Evolutionary conservation across 1,140 invertebrate species (phyloP), one percentile per base, ranked within the genome.

Genomic region (Tachypleus tridentatus): DNA sequence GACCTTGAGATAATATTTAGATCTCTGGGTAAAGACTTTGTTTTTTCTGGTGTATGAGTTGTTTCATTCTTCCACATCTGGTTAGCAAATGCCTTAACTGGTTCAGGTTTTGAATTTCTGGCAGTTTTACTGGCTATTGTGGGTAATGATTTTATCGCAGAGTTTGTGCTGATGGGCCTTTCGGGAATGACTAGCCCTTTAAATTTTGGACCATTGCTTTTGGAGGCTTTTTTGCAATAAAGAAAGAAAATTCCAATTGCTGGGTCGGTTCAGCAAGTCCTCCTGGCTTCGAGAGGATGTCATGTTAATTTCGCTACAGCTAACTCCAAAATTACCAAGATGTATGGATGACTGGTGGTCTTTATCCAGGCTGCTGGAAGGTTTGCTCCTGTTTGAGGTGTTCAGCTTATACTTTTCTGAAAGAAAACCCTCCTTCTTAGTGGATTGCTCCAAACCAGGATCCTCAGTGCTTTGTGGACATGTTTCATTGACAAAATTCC

Each of bases 111-210:
- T 65, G 67, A 50, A 60, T 59, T 74, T 8, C 79, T 77, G 3
- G 77, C 76, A 67, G 81, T 78, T 10, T 77, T 76, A 61, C 87
- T 90, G 73, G 87, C 87, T 63, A 93, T 92, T 78, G 89, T 88
- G 3, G 90, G 90, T 58, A 88, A 74, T 3, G 79, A 76, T 57
- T 69, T 73, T 11, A 64, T 71, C 11, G 56, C 48, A 0, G 66
- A 57, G 9, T 64, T 66, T 49, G 64, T 70, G 4, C 56, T 52
- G 7, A 50, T 60, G 58, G 60, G 65, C 59, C 64, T 70, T 74
- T 93, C 89, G 5, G 91, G 89, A 72, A 93, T 93, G 6, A 92
- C 86, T 66, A 93, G 76, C 4, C 89, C 89, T 72, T 88, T 80
- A 49, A 93, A 75, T 77, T 93, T 93, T 3, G 87, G 29, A 29